Evolutionary conservation across 2,797 vertebrate genomes (phyloP).

Genomic region (Dryobates pubescens): DNA sequence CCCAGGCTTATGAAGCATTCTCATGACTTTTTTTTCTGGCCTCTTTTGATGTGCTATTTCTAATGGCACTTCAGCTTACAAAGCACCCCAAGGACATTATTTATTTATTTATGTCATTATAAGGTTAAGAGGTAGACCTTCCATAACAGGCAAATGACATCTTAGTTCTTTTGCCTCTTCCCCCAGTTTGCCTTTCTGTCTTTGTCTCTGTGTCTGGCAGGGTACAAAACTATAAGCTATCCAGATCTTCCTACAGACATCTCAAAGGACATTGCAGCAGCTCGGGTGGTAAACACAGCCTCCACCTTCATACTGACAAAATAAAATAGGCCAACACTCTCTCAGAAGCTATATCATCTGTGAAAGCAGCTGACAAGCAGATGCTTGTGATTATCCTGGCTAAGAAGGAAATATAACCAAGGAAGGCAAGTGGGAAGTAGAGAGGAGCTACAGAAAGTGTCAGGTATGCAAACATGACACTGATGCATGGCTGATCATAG

Average conservation of each 20-base stretch:
- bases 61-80: not conserved
- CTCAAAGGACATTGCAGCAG: not conserved
- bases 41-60: not conserved
- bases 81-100: not conserved
- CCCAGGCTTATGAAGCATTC: not conserved
- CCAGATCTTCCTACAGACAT: not conserved
- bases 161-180: not conserved
- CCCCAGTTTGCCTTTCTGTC: not conserved
- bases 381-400: not conserved
- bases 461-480: not conserved
- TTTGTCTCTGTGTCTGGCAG: not conserved
- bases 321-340: conserved; percentile 25
- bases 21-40: not conserved
- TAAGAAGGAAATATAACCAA: not conserved
- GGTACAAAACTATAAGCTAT: not conserved
- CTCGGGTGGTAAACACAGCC: not conserved
- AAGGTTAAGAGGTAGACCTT: not conserved
- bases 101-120: not conserved
- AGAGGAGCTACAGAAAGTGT: not conserved
- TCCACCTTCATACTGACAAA: conserved; percentile 30
- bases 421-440: not conserved
- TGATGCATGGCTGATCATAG: not conserved
- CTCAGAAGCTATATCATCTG: conserved; percentile 25
- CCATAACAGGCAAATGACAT: not conserved
- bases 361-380: conserved; percentile 3